These are phyloP conservation scores for Chondrosia reniformis DNA, from an alignment of 37 sponge, comb jelly and placozoan genomes.

Conservation along the genomic window DNA sequence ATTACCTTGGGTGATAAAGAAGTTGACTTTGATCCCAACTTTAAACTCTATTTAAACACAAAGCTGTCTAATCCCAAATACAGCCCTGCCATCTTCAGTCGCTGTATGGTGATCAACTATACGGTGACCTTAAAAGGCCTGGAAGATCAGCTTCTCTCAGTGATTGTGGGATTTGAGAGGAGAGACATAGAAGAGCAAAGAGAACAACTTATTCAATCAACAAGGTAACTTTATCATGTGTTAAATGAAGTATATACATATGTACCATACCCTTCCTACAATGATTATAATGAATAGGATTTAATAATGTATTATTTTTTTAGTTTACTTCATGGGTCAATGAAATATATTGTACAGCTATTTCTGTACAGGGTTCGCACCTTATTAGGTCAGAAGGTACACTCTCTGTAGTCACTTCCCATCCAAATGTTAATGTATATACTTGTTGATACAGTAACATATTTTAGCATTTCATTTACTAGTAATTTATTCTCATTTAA, in stretches of 20 bases:
- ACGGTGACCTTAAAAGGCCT: conserved; percentile 98
- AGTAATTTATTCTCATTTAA: no score
- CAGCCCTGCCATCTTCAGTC: conserved; percentile 96
- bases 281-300: no score
- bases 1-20: conserved; percentile 98
- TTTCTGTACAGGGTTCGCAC: no score
- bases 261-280: no score
- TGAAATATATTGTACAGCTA: no score
- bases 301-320: no score
- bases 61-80: conserved; percentile 98
- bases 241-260: neutral
- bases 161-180: conserved; percentile 94
- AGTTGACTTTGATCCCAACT: conserved; percentile 97
- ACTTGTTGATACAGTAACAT: no score
- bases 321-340: no score
- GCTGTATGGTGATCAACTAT: conserved; percentile 98
- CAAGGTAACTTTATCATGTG: conserved; percentile 43
- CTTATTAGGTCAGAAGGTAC: no score
- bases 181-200: conserved; percentile 93
- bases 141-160: conserved; percentile 99
- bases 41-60: conserved; percentile 97
- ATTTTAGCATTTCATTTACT: no score
- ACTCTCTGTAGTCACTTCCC: no score
- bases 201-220: conserved; percentile 92
- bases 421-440: no score